These are phyloP conservation scores for Deroptyus accipitrinus DNA, from an alignment of 2,113 vertebrate genomes.

Conservation along the genomic window DNA sequence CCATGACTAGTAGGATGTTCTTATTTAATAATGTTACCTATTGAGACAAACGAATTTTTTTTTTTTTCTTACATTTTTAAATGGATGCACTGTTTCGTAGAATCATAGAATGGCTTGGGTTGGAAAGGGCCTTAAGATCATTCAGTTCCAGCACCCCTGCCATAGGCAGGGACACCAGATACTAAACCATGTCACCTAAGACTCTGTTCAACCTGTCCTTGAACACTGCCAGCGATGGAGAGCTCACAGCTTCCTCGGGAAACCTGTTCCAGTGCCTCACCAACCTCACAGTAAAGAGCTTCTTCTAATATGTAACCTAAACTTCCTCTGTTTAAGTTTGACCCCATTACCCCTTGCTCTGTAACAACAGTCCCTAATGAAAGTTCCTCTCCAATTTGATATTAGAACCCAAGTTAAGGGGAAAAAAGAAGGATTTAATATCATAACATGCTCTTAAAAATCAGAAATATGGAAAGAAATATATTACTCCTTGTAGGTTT, in stretches of 20 bases:
- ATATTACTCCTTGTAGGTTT: neutral
- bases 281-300: neutral
- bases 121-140: neutral
- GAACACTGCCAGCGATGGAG: neutral
- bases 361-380: neutral
- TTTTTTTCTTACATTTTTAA: neutral
- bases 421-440: neutral
- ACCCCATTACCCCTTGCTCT: neutral
- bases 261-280: neutral
- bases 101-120: neutral
- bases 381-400: neutral
- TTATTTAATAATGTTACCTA: neutral
- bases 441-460: conserved; percentile 23
- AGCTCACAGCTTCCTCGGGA: neutral
- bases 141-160: neutral
- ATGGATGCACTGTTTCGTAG: neutral
- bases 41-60: neutral
- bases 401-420: neutral
- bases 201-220: neutral
- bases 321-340: neutral
- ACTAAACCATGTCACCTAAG: neutral
- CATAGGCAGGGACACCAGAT: neutral
- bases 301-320: neutral
- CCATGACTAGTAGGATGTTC: neutral
- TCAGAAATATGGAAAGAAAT: conserved; percentile 44